A percentile compares a stretch with the other conserved stretches of the same genome.
Evolutionary conservation across 2,797 vertebrate genomes (phyloP).

Genomic region (Phaenicophaeus curvirostris): DNA sequence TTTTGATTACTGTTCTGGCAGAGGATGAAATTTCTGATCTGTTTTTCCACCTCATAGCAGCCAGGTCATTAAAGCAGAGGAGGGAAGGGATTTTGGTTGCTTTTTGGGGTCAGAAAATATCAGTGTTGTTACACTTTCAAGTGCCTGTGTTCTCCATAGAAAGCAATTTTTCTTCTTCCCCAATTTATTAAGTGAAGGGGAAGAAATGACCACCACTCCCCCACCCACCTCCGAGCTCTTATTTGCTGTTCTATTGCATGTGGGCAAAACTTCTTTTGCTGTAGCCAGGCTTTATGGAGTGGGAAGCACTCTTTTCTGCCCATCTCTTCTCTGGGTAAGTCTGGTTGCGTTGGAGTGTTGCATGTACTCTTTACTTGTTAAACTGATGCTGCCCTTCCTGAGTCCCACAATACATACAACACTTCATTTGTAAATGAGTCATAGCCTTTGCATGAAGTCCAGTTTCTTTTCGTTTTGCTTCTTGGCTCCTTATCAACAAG

Average conservation of each 20-base stretch:
- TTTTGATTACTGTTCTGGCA: background rate
- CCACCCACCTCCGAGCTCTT: background rate
- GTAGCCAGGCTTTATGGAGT: background rate
- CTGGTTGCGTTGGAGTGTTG: background rate
- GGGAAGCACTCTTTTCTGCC: background rate
- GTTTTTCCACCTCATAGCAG: background rate
- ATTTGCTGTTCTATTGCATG: background rate
- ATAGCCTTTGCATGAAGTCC: background rate
- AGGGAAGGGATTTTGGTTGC: background rate
- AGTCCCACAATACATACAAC: background rate
- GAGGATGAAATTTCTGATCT: background rate
- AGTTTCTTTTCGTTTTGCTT: conserved; percentile 26
- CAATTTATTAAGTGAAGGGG: background rate
- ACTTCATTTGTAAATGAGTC: conserved; percentile 49
- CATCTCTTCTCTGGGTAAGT: background rate
- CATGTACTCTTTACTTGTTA: background rate
- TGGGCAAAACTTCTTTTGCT: background rate
- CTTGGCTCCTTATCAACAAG: conserved; percentile 1
- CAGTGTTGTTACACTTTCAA: background rate
- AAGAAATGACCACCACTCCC: background rate
- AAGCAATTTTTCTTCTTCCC: background rate
- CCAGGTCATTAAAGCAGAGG: background rate
- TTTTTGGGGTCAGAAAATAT: background rate
- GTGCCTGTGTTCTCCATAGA: background rate
- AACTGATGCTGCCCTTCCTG: conserved; percentile 29